Base-by-base conservation (phyloP, 2,888 invertebrate species). In the Pomacea canaliculata region DNA sequence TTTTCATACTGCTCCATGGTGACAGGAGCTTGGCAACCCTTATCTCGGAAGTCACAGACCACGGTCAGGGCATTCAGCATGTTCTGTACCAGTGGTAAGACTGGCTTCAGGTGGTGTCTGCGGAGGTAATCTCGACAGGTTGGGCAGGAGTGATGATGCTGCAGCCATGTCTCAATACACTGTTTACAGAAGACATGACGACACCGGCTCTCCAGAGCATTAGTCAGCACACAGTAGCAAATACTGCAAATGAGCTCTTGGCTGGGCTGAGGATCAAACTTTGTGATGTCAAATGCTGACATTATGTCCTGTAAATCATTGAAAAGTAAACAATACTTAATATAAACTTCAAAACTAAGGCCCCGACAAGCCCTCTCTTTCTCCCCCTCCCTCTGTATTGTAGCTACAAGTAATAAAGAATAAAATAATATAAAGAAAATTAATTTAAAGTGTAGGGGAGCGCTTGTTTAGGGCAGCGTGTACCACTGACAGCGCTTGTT, bases 131-230 rank as follows among this genome's bases (percentile, higher is more conserved):
- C 82, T 10, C 89, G 82, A 75, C 89, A 89, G 10, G 85, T 85
- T 51, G 89, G 89, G 76, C 89, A 89, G 48, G 83, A 86, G 59
- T 78, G 77, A 66, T 83, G 79, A 65, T 82, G 83, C 9, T 77
- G 73, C 3, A 88, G 81, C 86, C 88, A 87, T 8, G 83, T 83
- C 65, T 83, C 82, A 49, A 88, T 88, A 76, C 89, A 89, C 19
- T 79, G 72, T 71, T 83, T 84, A 80, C 90, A 90, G 83, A 88
- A 89, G 9, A 90, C 88, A 82, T 90, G 90, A 2, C 86, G 85
- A 81, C 90, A 90, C 8, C 85, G 87, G 69, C 86, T 86, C 78
- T 88, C 89, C 48, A 84, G 80, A 7, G 90, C 87, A 37, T 82
- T 79, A 75, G 86, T 83, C 51, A 89, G 81, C 13, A 89, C 87